A percentile compares a stretch with the other conserved stretches of the same genome.
phyloP scores from a whole-genome alignment of 1,140 invertebrate genomes.

The Bombus confusus region DNA sequence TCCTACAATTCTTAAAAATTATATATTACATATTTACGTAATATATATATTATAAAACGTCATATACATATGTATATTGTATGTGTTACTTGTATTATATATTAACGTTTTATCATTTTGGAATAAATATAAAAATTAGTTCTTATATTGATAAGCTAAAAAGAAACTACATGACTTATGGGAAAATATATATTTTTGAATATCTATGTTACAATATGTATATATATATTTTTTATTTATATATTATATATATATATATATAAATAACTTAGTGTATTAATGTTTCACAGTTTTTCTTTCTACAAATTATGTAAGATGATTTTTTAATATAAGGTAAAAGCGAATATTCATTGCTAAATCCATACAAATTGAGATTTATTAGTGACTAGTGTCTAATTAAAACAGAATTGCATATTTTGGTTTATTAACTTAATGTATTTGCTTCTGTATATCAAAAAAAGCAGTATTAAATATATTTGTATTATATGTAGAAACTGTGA shows the following conservation, averaged over 20 bases:
- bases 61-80: not conserved
- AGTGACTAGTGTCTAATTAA: not conserved
- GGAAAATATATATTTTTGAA: constrained; percentile 71
- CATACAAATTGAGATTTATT: not conserved
- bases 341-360: constrained; percentile 31
- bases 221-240: not conserved
- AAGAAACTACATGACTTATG: constrained; percentile 37
- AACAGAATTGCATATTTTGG: not conserved
- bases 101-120: not conserved
- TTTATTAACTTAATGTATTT: not conserved
- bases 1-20: not conserved
- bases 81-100: not conserved
- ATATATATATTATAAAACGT: not conserved
- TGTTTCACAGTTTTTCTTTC: constrained; percentile 41
- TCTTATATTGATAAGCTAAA: not conserved
- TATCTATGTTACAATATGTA: constrained; percentile 62
- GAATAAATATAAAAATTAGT: not conserved
- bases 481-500: constrained; percentile 12
- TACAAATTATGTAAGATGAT: constrained; percentile 34
- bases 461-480: not conserved
- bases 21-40: not conserved
- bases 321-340: constrained; percentile 44
- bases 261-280: constrained; percentile 48
- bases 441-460: not conserved
- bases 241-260: constrained; percentile 9